A percentile compares a stretch with the other conserved stretches of the same genome.
phyloP scores from a whole-genome alignment of 2,888 invertebrate genomes.

The Tinea trinotella region DNA sequence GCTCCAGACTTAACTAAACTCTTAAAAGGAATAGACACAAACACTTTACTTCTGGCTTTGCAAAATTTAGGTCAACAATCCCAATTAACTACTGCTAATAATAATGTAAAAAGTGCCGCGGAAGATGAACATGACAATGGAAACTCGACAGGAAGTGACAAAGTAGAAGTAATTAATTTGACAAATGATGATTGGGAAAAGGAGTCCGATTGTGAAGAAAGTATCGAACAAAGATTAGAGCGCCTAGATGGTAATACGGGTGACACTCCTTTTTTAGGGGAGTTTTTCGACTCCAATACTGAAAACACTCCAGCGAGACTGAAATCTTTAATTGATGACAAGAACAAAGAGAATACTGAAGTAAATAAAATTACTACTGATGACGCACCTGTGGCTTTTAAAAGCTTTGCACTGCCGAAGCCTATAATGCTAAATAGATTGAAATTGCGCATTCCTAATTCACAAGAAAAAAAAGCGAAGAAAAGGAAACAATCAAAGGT shows the following conservation, averaged over 20 bases:
- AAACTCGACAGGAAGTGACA: slow-evolving; percentile 10
- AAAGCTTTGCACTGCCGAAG: slow-evolving; percentile 66
- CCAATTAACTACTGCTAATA: slow-evolving; percentile 30
- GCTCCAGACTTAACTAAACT: slow-evolving; percentile 39
- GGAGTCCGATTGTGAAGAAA: slow-evolving; percentile 51
- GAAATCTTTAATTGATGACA: slow-evolving; percentile 41
- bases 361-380: slow-evolving; percentile 24
- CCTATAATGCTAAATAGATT: slow-evolving; percentile 61
- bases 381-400: slow-evolving; percentile 57
- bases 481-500: slow-evolving; percentile 46
- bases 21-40: slow-evolving; percentile 54
- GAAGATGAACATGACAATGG: slow-evolving; percentile 23
- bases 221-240: slow-evolving; percentile 52
- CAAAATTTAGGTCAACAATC: slow-evolving; percentile 57
- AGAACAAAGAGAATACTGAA: slow-evolving; percentile 27
- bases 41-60: slow-evolving; percentile 51
- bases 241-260: slow-evolving; percentile 49
- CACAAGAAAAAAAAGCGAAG: slow-evolving; percentile 41
- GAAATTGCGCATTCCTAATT: slow-evolving; percentile 48
- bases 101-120: slow-evolving; percentile 24
- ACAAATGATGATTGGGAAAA: slow-evolving; percentile 63
- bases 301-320: slow-evolving; percentile 43
- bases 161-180: slow-evolving; percentile 49
- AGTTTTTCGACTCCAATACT: slow-evolving; percentile 64
- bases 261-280: slow-evolving; percentile 61